Percentiles rank a stretch among this genome's conserved stretches.
Evolutionary conservation across 1,140 invertebrate species (phyloP).

Genomic region (Ridgeia piscesae): DNA sequence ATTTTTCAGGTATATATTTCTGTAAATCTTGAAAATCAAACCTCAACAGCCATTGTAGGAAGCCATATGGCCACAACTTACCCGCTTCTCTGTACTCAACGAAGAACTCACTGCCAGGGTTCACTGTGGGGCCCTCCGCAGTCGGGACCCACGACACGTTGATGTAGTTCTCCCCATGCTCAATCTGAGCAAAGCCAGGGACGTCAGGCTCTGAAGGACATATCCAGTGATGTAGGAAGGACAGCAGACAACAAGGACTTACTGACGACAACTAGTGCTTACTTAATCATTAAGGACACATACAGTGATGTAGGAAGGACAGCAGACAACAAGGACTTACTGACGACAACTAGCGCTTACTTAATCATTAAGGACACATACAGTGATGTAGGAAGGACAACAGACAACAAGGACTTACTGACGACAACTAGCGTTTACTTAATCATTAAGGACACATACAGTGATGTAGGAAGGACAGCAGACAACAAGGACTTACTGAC

Average conservation of each 20-base stretch:
- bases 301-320: neutral
- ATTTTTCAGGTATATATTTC: neutral
- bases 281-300: neutral
- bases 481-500: neutral
- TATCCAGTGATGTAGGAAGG: neutral
- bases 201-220: slow-evolving; percentile 21
- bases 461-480: neutral
- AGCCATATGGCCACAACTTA: too few species aligned
- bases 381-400: neutral
- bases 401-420: neutral
- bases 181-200: slow-evolving; percentile 18
- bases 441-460: neutral
- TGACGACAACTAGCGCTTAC: neutral
- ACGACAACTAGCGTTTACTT: neutral
- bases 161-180: slow-evolving; percentile 25
- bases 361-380: neutral
- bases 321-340: neutral
- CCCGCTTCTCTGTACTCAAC: slow-evolving; percentile 27
- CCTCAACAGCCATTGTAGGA: neutral
- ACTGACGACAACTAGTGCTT: neutral
- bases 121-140: slow-evolving; percentile 11
- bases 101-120: slow-evolving; percentile 26
- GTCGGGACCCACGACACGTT: slow-evolving; percentile 27
- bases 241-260: neutral
- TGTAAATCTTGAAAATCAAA: neutral